These are phyloP conservation scores for Heteromurus nitidus DNA, from an alignment of 2,888 invertebrate species.

Conservation along the genomic window DNA sequence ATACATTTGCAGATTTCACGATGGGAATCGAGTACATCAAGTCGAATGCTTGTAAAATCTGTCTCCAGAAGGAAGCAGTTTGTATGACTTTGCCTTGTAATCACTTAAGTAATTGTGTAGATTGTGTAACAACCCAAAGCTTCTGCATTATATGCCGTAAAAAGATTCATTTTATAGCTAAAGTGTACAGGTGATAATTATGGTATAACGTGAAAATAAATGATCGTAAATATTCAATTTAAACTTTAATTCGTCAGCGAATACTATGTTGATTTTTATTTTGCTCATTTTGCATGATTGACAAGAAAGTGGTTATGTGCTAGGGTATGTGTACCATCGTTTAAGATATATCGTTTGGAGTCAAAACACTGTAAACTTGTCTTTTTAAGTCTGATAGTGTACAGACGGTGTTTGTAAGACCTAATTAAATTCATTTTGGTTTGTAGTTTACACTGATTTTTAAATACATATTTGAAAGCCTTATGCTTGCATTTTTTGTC, in stretches of 20 bases:
- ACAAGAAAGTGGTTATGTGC: slow-evolving; percentile 16
- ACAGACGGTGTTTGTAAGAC: slow-evolving; percentile 46
- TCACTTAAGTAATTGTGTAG: slow-evolving; percentile 36
- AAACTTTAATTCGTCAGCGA: no score
- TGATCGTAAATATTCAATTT: no score
- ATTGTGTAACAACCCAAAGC: slow-evolving; percentile 21
- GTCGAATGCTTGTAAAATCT: slow-evolving; percentile 42
- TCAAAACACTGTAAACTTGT: slow-evolving; percentile 48
- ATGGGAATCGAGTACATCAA: not conserved
- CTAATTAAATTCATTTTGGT: slow-evolving; percentile 34
- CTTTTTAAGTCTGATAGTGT: slow-evolving; percentile 32
- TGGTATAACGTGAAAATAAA: no score
- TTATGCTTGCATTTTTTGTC: slow-evolving; percentile 15
- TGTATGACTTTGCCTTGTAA: slow-evolving; percentile 32
- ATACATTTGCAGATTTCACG: not conserved
- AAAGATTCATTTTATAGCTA: no score
- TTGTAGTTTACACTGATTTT: slow-evolving; percentile 12
- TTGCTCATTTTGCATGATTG: not conserved
- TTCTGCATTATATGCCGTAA: slow-evolving; percentile 44
- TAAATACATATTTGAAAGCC: slow-evolving; percentile 20
- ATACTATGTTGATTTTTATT: no score
- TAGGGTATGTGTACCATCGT: slow-evolving; percentile 55
- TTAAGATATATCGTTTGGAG: slow-evolving; percentile 51
- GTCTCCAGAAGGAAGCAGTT: slow-evolving; percentile 26
- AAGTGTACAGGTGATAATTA: no score